phyloP scores from a whole-genome alignment of 2,113 vertebrate genomes.

The Cairina moschata region DNA sequence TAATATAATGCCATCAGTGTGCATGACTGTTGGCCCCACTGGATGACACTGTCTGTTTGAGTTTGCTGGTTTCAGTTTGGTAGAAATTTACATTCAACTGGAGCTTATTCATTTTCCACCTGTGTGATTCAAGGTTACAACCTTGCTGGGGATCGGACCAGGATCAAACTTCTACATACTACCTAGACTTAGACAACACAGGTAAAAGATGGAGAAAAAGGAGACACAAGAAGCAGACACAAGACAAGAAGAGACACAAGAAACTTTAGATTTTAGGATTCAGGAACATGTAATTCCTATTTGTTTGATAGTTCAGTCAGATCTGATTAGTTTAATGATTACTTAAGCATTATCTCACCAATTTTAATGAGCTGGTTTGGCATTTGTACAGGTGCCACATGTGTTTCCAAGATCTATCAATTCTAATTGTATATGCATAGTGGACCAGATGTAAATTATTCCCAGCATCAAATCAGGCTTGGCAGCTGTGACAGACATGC shows the following conservation, averaged over 20 bases:
- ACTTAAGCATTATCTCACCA: not conserved
- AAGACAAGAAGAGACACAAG: not conserved
- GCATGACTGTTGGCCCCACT: not conserved
- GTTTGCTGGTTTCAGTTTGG: not conserved
- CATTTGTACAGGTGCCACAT: not conserved
- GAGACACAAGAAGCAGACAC: not conserved
- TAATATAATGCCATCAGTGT: not conserved
- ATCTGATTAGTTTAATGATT: not conserved
- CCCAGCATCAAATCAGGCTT: not conserved
- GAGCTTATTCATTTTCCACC: not conserved
- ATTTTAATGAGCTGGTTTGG: not conserved
- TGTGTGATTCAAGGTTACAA: not conserved
- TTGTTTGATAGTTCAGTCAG: not conserved
- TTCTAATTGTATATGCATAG: not conserved
- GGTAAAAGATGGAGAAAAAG: not conserved
- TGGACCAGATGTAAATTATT: not conserved
- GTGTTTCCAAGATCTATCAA: not conserved
- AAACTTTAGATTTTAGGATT: not conserved
- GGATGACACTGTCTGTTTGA: accelerated
- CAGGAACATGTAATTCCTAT: not conserved
- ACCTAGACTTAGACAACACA: not conserved
- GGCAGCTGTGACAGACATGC: not conserved
- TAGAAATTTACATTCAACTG: not conserved
- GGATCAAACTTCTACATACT: not conserved
- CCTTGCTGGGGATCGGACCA: not conserved